These are phyloP conservation scores for Pseudeuparius sepicola DNA, from an alignment of 2,888 invertebrate species.

Conservation along the genomic window DNA sequence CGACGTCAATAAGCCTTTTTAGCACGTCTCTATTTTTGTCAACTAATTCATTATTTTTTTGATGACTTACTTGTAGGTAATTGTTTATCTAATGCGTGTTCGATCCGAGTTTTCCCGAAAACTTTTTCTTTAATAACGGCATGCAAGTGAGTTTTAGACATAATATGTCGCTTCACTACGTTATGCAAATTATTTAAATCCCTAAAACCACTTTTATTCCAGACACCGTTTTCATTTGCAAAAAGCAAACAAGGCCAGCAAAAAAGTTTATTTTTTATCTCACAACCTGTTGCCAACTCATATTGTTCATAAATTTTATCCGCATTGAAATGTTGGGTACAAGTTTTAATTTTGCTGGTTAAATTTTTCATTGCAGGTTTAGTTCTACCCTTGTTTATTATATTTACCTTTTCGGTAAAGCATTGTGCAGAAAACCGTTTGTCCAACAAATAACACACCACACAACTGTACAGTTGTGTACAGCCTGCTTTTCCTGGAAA, in stretches of 20 bases:
- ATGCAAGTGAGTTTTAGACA: slow-evolving; percentile 13
- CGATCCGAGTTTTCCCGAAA: slow-evolving; percentile 16
- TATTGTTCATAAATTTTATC: slow-evolving; percentile 14
- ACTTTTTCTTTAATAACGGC: slow-evolving; percentile 14
- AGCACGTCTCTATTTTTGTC: slow-evolving; percentile 22
- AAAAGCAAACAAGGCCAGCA: slow-evolving; percentile 14
- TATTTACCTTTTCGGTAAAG: background rate
- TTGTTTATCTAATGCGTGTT: slow-evolving; percentile 13
- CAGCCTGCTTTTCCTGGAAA: background rate
- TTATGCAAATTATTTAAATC: slow-evolving; percentile 18
- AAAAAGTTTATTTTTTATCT: slow-evolving; percentile 9
- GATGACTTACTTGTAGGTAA: slow-evolving; percentile 10
- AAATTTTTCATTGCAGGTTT: slow-evolving; percentile 1
- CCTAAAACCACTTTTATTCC: slow-evolving; percentile 12
- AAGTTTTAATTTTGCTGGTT: slow-evolving; percentile 1
- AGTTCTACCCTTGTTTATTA: slow-evolving; percentile 1
- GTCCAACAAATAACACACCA: slow-evolving; percentile 1
- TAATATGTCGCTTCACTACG: slow-evolving; percentile 14
- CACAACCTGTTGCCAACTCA: slow-evolving; percentile 15
- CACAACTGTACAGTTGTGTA: background rate
- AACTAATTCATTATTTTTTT: slow-evolving; percentile 22
- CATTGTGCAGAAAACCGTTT: background rate
- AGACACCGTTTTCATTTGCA: slow-evolving; percentile 8
- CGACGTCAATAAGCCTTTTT: slow-evolving; percentile 22
- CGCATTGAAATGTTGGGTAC: slow-evolving; percentile 6